phyloP scores from a whole-genome alignment of 2,797 vertebrate genomes.

The Notamacropus eugenii region DNA sequence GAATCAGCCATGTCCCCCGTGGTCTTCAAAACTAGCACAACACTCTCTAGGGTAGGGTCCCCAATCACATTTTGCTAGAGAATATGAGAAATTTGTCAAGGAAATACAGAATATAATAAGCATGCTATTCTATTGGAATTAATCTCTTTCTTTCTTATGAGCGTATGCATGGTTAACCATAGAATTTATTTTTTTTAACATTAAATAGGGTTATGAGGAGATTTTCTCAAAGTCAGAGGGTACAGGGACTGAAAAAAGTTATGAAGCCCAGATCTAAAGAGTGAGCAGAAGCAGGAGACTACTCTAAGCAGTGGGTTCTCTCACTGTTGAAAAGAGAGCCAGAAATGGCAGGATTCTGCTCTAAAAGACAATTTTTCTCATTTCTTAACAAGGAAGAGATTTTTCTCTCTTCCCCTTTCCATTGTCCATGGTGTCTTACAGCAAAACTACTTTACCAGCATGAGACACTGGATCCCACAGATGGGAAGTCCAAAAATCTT shows the following conservation, averaged over 20 bases:
- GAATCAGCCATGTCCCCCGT: not conserved
- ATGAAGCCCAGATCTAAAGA: not conserved
- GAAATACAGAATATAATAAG: not conserved
- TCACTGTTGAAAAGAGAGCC: not conserved
- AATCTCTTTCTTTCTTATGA: not conserved
- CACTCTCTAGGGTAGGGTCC: not conserved
- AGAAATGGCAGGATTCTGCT: not conserved
- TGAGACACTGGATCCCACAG: not conserved
- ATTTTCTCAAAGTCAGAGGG: not conserved
- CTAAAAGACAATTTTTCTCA: not conserved
- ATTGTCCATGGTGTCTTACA: not conserved
- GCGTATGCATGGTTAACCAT: not conserved
- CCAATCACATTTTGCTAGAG: not conserved
- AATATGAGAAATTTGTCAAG: not conserved
- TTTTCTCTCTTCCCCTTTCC: not conserved
- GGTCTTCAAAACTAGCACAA: not conserved
- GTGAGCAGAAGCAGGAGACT: not conserved
- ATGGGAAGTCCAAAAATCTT: not conserved
- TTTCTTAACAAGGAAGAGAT: not conserved
- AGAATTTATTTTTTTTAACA: not conserved
- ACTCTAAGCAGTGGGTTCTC: not conserved
- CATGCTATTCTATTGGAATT: not conserved
- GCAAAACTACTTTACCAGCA: not conserved
- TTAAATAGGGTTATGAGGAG: not conserved
- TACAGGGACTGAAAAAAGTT: not conserved